A percentile compares a stretch with the other conserved stretches of the same genome.
Evolutionary conservation across 2,888 invertebrate species (phyloP).

Genomic region (Tridacna gigas): DNA sequence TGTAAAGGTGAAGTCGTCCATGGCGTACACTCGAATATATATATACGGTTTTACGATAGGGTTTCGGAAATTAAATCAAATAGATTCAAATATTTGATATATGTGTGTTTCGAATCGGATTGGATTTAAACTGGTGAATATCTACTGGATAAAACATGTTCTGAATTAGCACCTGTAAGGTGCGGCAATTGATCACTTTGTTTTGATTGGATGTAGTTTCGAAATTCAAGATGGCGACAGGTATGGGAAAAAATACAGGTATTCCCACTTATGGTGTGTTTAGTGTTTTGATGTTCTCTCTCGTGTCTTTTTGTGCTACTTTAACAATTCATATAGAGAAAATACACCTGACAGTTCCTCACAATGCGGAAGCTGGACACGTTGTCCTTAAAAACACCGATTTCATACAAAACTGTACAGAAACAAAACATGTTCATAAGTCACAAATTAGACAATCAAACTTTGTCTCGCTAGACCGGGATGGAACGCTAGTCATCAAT

Average conservation of each 20-base stretch:
- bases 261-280: slow-evolving; percentile 9
- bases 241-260: slow-evolving; percentile 39
- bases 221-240: slow-evolving; percentile 66
- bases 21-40: slow-evolving; percentile 1
- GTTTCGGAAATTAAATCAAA: neutral
- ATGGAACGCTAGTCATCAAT: slow-evolving; percentile 51
- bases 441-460: slow-evolving; percentile 14
- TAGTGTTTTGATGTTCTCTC: slow-evolving; percentile 22
- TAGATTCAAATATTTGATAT: neutral
- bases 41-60: slow-evolving; percentile 39
- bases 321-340: slow-evolving; percentile 22
- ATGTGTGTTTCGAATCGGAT: neutral
- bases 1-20: neutral
- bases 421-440: slow-evolving; percentile 19
- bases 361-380: slow-evolving; percentile 37
- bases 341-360: slow-evolving; percentile 36
- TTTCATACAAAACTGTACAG: slow-evolving; percentile 26
- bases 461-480: slow-evolving; percentile 33
- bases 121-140: slow-evolving; percentile 1
- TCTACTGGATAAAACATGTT: neutral
- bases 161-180: slow-evolving; percentile 23
- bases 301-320: slow-evolving; percentile 18
- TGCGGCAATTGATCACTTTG: slow-evolving; percentile 10
- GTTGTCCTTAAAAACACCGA: slow-evolving; percentile 36
- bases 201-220: slow-evolving; percentile 54